Evolutionary conservation across 2,113 vertebrate species (phyloP).

Genomic region (Planiliza haematocheilus): DNA sequence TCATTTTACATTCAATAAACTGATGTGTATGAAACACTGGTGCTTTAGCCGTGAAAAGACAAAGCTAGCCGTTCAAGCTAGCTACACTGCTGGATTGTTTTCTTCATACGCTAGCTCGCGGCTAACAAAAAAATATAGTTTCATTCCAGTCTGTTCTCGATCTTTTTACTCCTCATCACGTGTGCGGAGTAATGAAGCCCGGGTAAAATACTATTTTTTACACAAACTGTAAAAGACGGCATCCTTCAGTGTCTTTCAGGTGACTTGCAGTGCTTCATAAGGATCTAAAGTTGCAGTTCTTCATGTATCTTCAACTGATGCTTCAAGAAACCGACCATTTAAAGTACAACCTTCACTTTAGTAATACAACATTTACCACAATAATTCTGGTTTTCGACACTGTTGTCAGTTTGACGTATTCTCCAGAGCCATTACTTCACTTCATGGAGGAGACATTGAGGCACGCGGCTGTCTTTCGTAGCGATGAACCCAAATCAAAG

Average conservation of each 20-base stretch:
- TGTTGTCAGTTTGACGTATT: background rate
- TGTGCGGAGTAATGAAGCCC: no score
- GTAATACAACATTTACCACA: background rate
- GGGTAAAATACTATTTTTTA: no score
- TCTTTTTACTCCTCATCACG: background rate
- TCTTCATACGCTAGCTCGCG: background rate
- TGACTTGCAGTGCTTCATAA: background rate
- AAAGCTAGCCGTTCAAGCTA: background rate
- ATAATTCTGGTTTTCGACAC: background rate
- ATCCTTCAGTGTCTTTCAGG: no score
- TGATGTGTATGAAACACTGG: background rate
- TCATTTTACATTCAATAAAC: conserved; percentile 52
- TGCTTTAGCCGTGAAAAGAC: background rate
- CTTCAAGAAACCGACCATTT: background rate
- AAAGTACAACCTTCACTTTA: conserved; percentile 5
- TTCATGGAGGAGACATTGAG: background rate
- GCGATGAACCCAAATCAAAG: background rate
- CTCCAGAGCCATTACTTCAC: background rate
- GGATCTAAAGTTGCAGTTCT: conserved; percentile 4
- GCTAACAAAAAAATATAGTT: no score
- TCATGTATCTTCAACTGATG: conserved; percentile 1
- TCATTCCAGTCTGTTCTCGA: background rate
- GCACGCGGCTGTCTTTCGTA: background rate
- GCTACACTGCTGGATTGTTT: no score
- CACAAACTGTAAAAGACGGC: no score